These are phyloP conservation scores for Portevinia maculata DNA, from an alignment of 2,888 invertebrate species.

Conservation along the genomic window DNA sequence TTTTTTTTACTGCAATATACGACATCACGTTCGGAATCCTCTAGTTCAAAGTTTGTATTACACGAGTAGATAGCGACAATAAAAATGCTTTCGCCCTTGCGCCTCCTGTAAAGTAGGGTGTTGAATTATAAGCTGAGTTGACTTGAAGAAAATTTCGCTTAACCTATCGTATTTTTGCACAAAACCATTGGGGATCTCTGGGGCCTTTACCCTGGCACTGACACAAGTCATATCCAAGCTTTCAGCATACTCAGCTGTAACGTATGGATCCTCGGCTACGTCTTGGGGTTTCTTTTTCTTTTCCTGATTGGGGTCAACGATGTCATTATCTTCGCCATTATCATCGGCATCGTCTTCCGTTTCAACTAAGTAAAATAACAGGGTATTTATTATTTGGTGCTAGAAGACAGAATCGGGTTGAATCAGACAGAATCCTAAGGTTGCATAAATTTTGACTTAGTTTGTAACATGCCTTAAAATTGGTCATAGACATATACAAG, in stretches of 20 bases:
- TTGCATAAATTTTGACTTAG: too few species aligned
- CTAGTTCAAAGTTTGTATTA: constrained; percentile 83
- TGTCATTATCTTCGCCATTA: constrained; percentile 45
- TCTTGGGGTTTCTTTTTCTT: constrained; percentile 77
- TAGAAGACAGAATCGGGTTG: too few species aligned
- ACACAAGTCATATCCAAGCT: constrained; percentile 81
- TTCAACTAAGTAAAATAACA: constrained; percentile 29
- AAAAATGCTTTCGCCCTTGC: constrained; percentile 83
- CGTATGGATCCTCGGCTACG: constrained; percentile 79
- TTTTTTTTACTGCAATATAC: constrained; percentile 85
- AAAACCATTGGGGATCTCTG: constrained; percentile 80
- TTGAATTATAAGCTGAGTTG: neutral
- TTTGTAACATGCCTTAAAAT: too few species aligned
- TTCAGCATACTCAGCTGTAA: constrained; percentile 78
- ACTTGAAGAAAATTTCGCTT: neutral
- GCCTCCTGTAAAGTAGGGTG: constrained; percentile 75
- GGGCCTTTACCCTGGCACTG: constrained; percentile 80
- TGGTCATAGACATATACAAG: too few species aligned
- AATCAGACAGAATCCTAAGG: too few species aligned
- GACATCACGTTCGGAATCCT: constrained; percentile 82
- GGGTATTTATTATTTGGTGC: too few species aligned
- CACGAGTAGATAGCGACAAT: constrained; percentile 85
- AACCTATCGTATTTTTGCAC: constrained; percentile 80
- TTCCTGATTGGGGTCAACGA: constrained; percentile 37
- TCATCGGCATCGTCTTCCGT: constrained; percentile 72